Evolutionary conservation across 2,113 vertebrate species (phyloP), one percentile per base, ranked within the genome.

Genomic region (Peromyscus maniculatus): DNA sequence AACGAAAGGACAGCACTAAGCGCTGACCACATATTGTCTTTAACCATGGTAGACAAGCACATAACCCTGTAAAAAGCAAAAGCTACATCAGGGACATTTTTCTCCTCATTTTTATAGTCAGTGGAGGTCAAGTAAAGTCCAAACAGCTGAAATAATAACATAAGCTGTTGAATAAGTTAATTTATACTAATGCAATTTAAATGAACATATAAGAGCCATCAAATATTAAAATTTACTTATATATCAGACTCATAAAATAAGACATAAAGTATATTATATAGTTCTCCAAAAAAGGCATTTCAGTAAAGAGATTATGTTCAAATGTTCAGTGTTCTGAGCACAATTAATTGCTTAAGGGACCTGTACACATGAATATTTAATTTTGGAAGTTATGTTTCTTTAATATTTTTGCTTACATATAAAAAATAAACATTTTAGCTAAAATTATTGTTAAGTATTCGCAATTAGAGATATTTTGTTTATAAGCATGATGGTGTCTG

Each of bases 101-200:
- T 84, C 22, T 43, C 36, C 46, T 95, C 7, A 55, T 33, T 72
- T 92, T 91, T 72, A 75, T 82, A 67, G 89, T 87, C 8, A 39
- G 46, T 13, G 52, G 7, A 93, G 11, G 86, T 87, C 17, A 69
- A 49, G 28, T 21, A 46, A 24, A 66, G n/a, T 77, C 2, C 62
- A 66, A 89, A 55, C 57, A 17, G 43, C 91, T 74, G 46, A 93
- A 91, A 36, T 75, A 46, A 91, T 57, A 87, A 11, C 21, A 59
- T 80, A 93, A n/a, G 7, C 8, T 91, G 66, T 87, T 84, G 62
- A 43, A 11, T 82, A 91, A 83, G 36, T 74, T 6, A 79, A 11
- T 36, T 91, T 75, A 93, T 86, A 79, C 33, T 74, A 91, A 89
- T 11, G 24, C 0, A 26, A 89, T 91, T 93, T 66, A 93, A 69